Evolutionary conservation across 1,140 invertebrate genomes (phyloP), one percentile per base, ranked within the genome.

Genomic region (Drosophila nasuta): DNA sequence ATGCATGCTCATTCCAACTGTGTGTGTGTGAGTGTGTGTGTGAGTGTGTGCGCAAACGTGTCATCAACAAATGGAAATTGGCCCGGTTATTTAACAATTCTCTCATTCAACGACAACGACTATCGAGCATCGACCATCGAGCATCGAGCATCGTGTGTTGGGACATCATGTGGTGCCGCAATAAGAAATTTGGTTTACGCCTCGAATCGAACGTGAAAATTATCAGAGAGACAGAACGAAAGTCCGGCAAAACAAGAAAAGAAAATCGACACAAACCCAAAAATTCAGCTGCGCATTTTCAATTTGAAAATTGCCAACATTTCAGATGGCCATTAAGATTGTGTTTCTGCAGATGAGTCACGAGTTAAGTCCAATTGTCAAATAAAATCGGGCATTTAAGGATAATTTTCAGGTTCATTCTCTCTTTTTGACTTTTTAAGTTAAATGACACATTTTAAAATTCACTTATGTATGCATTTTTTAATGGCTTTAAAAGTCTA

Each of bases 31-130:
- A 66, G 13, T 63, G 41, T 48, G 25, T 52, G 17, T 46, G 38
- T 35, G 5, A 62, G 20, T 63, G 52, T 60, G 60, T 71, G 54
- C 54, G 74, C 49, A 56, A 75, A 77, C 75, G 75, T 77, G 75
- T 70, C 66, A 62, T 75, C 72, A 75, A 78, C 73, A 75, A 78
- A 78, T 60, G 48, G 38, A 78, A 75, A 58, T 77, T 57, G 52
- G 54, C 52, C 45, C 11, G 57, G 46, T 72, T 57, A 72, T 60
- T 51, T 17, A 62, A 64, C 30, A 65, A 52, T 66, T 71, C 30
- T 71, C 30, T 45, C 70, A 77, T 75, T 64, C 20, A 25, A 25
- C 20, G 20, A 20, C 49, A 60, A 57, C 33, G 15, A 20, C 8
- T 57, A 57, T 57, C 35, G 54, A 41, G 35, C 33, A 41, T 41